Conservation (phyloP, 2,888 invertebrate species). For the Lasioglossum villosulum region DNA sequence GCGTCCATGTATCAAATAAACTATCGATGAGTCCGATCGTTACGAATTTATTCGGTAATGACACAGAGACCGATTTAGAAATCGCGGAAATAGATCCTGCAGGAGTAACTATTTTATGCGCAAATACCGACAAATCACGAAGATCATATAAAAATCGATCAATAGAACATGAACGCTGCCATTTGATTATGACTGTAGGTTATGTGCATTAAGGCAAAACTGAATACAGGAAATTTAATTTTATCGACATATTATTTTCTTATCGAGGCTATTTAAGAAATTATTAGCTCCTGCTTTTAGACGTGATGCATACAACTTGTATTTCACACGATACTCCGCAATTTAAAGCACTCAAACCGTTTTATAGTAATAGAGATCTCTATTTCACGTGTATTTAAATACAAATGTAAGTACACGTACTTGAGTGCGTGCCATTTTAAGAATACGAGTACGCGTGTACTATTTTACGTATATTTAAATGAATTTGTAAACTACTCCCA, state of each 20-base stretch:
- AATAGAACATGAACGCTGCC: background rate
- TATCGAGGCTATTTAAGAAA: background rate
- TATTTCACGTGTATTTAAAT: too few relatives aligned
- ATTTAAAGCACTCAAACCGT: background rate
- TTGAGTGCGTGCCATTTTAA: too few relatives aligned
- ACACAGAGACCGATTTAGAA: background rate
- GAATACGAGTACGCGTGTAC: too few relatives aligned
- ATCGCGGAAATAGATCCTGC: background rate
- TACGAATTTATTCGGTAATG: background rate
- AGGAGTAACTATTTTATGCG: background rate
- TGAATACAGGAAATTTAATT: background rate
- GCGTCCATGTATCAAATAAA: slow-evolving; percentile 22
- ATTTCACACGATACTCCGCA: background rate
- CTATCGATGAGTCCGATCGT: slow-evolving; percentile 15
- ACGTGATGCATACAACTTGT: background rate
- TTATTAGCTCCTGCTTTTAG: background rate
- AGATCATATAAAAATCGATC: background rate
- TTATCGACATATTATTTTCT: background rate
- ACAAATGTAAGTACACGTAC: too few relatives aligned
- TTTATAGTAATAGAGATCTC: too few relatives aligned
- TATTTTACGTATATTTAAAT: too few relatives aligned
- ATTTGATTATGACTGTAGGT: background rate
- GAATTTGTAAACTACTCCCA: too few relatives aligned
- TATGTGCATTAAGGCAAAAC: background rate
- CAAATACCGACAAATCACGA: background rate